Conservation (phyloP, 2,113 vertebrate genomes). For the Sardina pilchardus region DNA sequence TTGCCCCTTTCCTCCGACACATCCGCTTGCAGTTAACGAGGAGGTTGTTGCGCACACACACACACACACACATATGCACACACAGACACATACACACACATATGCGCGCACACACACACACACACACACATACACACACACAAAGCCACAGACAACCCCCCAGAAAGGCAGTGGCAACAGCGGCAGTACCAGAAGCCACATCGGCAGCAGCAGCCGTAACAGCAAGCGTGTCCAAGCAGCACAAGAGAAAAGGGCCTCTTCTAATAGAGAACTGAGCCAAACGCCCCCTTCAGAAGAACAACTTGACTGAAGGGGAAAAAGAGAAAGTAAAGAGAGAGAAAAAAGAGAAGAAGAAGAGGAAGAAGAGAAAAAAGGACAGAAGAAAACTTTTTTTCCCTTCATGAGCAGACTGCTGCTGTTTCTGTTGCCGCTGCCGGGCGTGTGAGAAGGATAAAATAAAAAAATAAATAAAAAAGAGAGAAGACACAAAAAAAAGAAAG, state of each 20-base stretch:
- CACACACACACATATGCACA: not conserved
- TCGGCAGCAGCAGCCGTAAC: not conserved
- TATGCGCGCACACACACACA: too few relatives aligned
- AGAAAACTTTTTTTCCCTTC: conserved; percentile 65
- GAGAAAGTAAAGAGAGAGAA: not conserved
- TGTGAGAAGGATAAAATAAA: not conserved
- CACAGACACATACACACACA: too few relatives aligned
- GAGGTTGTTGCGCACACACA: conserved; percentile 32
- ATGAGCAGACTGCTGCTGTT: conserved; percentile 62
- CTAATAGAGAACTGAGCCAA: not conserved
- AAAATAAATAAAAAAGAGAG: not conserved
- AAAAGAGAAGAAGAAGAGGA: too few relatives aligned
- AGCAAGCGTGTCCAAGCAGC: conserved; percentile 33
- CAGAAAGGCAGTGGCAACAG: too few relatives aligned
- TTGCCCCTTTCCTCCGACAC: not conserved
- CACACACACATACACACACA: not conserved
- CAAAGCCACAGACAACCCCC: not conserved
- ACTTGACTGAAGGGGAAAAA: not conserved
- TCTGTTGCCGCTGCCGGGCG: too few relatives aligned
- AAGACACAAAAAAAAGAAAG: conserved; percentile 48
- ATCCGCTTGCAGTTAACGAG: not conserved
- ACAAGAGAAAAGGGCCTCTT: not conserved
- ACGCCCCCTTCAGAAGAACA: not conserved
- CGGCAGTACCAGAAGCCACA: too few relatives aligned
- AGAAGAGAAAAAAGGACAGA: conserved; percentile 27